phyloP scores from a whole-genome alignment of 2,113 vertebrate species.

The Pituophis catenifer region DNA sequence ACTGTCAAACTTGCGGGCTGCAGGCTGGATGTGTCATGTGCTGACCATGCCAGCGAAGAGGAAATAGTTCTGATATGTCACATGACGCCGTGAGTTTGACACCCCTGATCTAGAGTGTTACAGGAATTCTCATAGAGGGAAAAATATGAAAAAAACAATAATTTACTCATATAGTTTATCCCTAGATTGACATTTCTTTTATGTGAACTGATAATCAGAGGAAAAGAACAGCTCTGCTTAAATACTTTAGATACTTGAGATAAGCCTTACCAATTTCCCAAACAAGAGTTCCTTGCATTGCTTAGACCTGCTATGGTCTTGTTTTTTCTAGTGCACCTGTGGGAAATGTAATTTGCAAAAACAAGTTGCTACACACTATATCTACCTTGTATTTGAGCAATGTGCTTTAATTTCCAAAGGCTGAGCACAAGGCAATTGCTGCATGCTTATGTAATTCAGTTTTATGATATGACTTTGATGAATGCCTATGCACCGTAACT shows the following conservation, averaged over 20 bases:
- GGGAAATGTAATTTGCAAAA: constrained; percentile 47
- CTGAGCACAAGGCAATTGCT: constrained; percentile 60
- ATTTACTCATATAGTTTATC: neutral
- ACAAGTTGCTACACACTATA: constrained; percentile 61
- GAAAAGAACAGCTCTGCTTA: constrained; percentile 42
- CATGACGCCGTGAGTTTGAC: too few species aligned
- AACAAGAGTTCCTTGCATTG: constrained; percentile 51
- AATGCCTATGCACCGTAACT: constrained; percentile 70
- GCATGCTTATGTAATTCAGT: constrained; percentile 66
- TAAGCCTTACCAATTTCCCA: constrained; percentile 52
- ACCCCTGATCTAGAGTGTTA: neutral
- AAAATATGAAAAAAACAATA: neutral
- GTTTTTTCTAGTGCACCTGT: constrained; percentile 54
- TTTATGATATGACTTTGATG: constrained; percentile 63
- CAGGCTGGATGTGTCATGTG: accelerated
- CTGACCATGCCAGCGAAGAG: too few species aligned
- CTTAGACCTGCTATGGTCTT: constrained; percentile 67
- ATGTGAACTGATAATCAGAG: neutral
- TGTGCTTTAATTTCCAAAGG: constrained; percentile 57
- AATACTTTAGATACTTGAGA: constrained; percentile 46
- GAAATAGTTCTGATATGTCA: too few species aligned
- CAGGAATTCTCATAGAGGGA: neutral
- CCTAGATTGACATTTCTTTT: neutral
- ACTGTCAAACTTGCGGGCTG: too few species aligned
- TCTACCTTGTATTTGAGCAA: constrained; percentile 61